Evolutionary conservation across 2,113 vertebrate genomes (phyloP).

Genomic region (Axis porcinus): DNA sequence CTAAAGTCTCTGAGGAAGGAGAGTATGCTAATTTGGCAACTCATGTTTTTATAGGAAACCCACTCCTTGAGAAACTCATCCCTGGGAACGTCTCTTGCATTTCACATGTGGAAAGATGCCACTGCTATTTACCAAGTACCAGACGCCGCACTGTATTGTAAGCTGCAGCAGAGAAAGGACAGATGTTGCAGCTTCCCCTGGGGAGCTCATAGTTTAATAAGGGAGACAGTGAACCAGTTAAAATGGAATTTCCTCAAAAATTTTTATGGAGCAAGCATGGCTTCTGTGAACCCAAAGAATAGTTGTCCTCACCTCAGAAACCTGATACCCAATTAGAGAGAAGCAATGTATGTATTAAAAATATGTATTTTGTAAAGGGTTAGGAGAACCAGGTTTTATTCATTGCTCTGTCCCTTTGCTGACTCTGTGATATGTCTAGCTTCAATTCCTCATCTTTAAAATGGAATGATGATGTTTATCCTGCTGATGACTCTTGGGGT

Average conservation of each 20-base stretch:
- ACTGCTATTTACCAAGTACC: neutral
- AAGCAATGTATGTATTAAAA: neutral
- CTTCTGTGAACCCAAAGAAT: neutral
- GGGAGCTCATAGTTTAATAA: neutral
- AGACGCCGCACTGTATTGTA: neutral
- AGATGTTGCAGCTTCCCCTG: neutral
- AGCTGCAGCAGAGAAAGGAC: neutral
- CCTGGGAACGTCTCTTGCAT: neutral
- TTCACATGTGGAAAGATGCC: neutral
- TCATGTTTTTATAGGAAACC: neutral
- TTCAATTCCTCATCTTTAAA: neutral
- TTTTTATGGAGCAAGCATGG: neutral
- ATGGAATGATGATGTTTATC: neutral
- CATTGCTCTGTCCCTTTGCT: neutral
- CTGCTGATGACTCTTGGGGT: neutral
- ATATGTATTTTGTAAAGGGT: neutral
- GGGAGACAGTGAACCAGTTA: neutral
- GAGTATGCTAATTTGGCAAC: neutral
- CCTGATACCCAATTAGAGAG: neutral
- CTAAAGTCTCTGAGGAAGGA: neutral
- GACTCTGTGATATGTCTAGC: neutral
- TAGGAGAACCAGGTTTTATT: neutral
- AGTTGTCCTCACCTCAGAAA: neutral
- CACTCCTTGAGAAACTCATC: neutral
- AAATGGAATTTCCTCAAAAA: neutral